phyloP scores from a whole-genome alignment of 2,888 invertebrate genomes.

The Drosophila quinaria region DNA sequence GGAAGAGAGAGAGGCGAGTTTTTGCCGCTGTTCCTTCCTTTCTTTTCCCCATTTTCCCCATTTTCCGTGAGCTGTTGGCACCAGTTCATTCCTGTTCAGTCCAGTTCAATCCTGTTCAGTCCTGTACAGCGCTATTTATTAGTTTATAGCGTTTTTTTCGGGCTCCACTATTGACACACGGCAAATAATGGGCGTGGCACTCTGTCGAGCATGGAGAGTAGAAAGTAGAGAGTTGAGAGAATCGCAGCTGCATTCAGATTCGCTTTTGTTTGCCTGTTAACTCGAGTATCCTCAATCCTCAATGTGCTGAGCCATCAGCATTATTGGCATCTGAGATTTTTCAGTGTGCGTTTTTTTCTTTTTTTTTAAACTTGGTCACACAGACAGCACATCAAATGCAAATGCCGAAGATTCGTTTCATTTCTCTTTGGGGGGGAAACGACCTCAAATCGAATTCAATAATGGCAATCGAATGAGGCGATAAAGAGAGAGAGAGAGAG shows the following conservation, averaged over 20 bases:
- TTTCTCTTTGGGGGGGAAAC: not conserved
- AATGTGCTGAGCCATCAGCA: constrained; percentile 30
- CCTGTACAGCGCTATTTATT: constrained; percentile 44
- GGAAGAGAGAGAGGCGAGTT: not conserved
- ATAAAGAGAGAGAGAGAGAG: not conserved
- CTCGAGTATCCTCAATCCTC: constrained; percentile 33
- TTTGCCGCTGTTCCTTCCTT: not conserved
- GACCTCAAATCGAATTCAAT: constrained; percentile 10
- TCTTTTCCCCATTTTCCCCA: not conserved
- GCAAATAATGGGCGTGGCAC: constrained; percentile 31
- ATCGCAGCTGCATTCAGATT: constrained; percentile 46
- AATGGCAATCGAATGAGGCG: constrained; percentile 10
- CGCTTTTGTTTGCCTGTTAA: constrained; percentile 52
- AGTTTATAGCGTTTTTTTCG: constrained; percentile 38
- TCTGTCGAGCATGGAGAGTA: not conserved
- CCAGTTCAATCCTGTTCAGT: constrained; percentile 1
- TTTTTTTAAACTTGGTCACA: constrained; percentile 1
- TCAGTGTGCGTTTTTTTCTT: too few species aligned
- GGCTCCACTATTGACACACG: constrained; percentile 39
- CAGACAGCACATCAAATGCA: constrained; percentile 18
- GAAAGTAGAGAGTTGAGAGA: not conserved
- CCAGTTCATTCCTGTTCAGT: constrained; percentile 3
- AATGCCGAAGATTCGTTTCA: constrained; percentile 1
- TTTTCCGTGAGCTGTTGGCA: constrained; percentile 8
- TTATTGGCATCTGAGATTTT: constrained; percentile 25